Conservation (phyloP, 2,797 vertebrate genomes). For the Manis pentadactyla region DNA sequence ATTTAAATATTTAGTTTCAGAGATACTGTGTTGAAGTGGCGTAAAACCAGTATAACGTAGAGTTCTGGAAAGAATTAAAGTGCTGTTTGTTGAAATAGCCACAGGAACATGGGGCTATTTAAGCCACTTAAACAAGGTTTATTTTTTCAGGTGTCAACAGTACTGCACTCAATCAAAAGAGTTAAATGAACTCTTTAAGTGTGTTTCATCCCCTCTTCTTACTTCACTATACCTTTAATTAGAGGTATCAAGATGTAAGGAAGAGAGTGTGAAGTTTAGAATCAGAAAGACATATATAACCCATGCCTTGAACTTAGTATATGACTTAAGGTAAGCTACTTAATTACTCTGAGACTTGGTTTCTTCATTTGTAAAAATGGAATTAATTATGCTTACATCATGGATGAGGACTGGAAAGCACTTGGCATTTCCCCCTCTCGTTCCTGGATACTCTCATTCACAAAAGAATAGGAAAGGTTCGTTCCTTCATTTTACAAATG, state of each 20-base stretch:
- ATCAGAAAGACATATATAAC: slow-evolving; percentile 18
- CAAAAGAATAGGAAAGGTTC: not conserved
- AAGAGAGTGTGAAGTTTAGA: not conserved
- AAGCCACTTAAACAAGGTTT: not conserved
- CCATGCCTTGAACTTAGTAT: not conserved
- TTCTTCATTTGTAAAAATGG: slow-evolving; percentile 45
- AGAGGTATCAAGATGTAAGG: not conserved
- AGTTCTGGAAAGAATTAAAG: slow-evolving; percentile 38
- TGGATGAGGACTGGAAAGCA: not conserved
- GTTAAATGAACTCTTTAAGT: slow-evolving; percentile 34
- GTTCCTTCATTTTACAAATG: not conserved
- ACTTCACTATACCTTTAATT: not conserved
- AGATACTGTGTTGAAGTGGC: slow-evolving; percentile 14
- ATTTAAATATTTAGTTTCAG: slow-evolving; percentile 66
- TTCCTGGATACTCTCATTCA: slow-evolving; percentile 13
- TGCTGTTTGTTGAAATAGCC: slow-evolving; percentile 29
- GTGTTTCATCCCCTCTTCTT: not conserved
- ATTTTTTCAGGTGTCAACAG: slow-evolving; percentile 35
- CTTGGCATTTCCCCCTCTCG: not conserved
- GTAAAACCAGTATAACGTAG: slow-evolving; percentile 44
- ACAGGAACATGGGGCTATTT: not conserved
- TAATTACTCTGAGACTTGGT: not conserved
- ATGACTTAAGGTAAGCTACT: not conserved
- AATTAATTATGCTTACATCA: not conserved
- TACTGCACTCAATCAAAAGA: not conserved